These are phyloP conservation scores for Brachyopa scutellaris DNA, from an alignment of 2,888 invertebrate genomes.

Conservation along the genomic window DNA sequence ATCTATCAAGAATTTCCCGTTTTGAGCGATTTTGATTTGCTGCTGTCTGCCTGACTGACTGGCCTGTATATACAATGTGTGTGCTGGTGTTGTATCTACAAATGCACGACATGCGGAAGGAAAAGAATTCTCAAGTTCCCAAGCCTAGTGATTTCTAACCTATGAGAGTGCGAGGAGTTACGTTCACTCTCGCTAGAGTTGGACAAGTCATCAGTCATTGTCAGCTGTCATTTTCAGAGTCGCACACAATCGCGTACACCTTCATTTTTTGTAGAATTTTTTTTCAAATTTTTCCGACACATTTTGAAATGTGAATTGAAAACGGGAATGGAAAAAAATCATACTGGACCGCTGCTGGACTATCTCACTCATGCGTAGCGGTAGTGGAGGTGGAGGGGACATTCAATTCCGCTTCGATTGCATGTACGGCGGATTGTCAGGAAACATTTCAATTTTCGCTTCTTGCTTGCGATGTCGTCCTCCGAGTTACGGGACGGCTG, in stretches of 20 bases:
- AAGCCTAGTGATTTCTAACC: constrained; percentile 64
- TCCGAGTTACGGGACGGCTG: constrained; percentile 18
- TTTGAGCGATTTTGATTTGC: constrained; percentile 72
- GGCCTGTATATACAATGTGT: constrained; percentile 26
- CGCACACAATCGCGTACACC: constrained; percentile 30
- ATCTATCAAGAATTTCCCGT: constrained; percentile 72
- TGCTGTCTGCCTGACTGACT: constrained; percentile 59
- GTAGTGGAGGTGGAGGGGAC: constrained; percentile 37
- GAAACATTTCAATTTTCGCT: constrained; percentile 74
- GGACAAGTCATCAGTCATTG: constrained; percentile 69
- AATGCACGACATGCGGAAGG: constrained; percentile 49
- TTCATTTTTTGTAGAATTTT: constrained; percentile 10
- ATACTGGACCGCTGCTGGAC: constrained; percentile 16
- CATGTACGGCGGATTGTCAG: constrained; percentile 64
- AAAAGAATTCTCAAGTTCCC: constrained; percentile 54
- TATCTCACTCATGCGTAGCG: constrained; percentile 29
- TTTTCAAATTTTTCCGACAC: constrained; percentile 52
- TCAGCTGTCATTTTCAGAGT: constrained; percentile 68
- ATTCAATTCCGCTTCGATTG: constrained; percentile 66
- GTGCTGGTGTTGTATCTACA: constrained; percentile 18
- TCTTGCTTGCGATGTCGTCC: constrained; percentile 41
- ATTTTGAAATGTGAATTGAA: constrained; percentile 57
- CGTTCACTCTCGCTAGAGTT: constrained; percentile 30
- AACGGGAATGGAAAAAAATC: constrained; percentile 5
- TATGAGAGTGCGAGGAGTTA: constrained; percentile 65